phyloP scores from a whole-genome alignment of 2,888 invertebrate genomes.

The Sminthurinus aureus region DNA sequence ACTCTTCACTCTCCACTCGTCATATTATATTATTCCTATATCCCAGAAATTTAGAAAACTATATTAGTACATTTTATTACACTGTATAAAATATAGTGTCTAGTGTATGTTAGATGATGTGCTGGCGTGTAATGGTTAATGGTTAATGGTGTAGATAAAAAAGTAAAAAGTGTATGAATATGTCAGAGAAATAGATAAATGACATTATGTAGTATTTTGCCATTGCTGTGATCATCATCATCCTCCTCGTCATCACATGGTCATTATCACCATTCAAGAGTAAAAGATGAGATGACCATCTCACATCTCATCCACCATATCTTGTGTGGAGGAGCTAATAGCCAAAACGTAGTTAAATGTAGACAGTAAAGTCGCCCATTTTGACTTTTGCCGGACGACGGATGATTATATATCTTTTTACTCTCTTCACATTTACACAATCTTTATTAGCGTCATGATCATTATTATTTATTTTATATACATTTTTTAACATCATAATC shows the following conservation, averaged over 20 bases:
- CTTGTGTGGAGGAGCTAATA: conserved; percentile 14
- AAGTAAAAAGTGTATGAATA: not conserved
- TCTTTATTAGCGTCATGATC: not conserved
- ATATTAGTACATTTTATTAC: too few species aligned
- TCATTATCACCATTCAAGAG: conserved; percentile 28
- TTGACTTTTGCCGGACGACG: not conserved
- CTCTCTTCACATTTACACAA: not conserved
- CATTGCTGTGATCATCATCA: conserved; percentile 10
- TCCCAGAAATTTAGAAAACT: too few species aligned
- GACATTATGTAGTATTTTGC: not conserved
- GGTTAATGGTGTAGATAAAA: not conserved
- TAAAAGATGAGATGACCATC: conserved; percentile 18
- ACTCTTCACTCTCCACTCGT: too few species aligned
- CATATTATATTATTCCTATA: too few species aligned
- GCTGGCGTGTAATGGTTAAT: not conserved
- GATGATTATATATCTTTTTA: not conserved
- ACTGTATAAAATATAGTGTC: too few species aligned
- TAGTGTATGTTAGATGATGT: not conserved
- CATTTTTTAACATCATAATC: too few species aligned
- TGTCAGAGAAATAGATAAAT: not conserved
- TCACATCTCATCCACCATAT: too few species aligned
- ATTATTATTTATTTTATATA: not conserved
- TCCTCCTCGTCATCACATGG: conserved; percentile 35
- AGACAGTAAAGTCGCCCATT: not conserved
- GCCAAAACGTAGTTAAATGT: not conserved